Evolutionary conservation across 2,797 vertebrate species (phyloP), one percentile per base, ranked within the genome.

Genomic region (Sebastes iracundus): DNA sequence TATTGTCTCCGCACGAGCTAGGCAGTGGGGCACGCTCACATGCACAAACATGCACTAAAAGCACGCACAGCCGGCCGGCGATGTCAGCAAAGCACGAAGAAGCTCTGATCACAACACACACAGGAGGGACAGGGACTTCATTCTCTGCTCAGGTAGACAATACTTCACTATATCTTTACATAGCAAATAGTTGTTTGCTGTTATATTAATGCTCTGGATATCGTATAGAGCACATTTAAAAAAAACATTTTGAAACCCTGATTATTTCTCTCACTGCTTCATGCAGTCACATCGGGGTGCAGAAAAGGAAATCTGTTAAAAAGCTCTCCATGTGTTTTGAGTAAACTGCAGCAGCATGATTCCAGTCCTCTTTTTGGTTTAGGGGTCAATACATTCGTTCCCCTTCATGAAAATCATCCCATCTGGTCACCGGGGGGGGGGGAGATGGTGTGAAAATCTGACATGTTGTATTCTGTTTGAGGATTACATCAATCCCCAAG

Each of bases 381-480:
- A 3, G 55, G 65, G 65, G 55, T 89, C 59, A 61, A 85, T 79
- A 70, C 63, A 83, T 84, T 87, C 82, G 59, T 80, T 80, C 52
- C 58, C 23, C 64, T 60, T 74, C 66, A 68, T 79, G 62, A 80
- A 86, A 87, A 88, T 52, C 67, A 61, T 72, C 79, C 73, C 30
- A 14, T 84, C 60, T 79, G 73, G 81, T 87, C 87, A 87, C 85
- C 22, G 1, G 53, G 59, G 83, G 82, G 58, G 82, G 58, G 59
- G 33, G 80, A 75, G 73, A 85, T 59, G 70, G 80, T 81, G 86
- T 86, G 81, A 81, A 93, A 90, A 79, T 75, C 83, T 92, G 92
- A 92, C 88, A 92, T 84, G 86, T 85, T 90, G 88, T 79, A 91
- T 92, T 93, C 90, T 89, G 84, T 93, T 92, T 92, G 92, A 93